Percentiles rank a stretch among this genome's conserved stretches.
phyloP scores from a whole-genome alignment of 1,140 invertebrate genomes.

The Heliconius himera region DNA sequence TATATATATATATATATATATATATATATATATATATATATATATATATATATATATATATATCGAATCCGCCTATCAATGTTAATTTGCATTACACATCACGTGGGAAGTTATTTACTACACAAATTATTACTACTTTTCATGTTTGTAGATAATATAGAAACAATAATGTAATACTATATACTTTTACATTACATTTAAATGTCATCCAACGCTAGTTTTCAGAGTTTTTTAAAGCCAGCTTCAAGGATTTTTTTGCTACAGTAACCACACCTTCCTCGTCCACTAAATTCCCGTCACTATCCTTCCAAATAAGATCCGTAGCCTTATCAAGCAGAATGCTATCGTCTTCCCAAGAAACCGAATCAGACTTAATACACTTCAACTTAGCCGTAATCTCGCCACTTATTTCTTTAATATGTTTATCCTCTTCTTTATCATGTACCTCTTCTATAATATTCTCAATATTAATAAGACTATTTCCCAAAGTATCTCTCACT shows the following conservation, averaged over 20 bases:
- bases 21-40: no score
- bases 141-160: no score
- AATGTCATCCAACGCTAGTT: conserved; percentile 13
- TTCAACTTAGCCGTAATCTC: conserved; percentile 33
- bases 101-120: no score
- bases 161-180: no score
- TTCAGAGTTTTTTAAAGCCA: conserved; percentile 53
- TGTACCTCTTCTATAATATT: conserved; percentile 12
- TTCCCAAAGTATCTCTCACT: not conserved
- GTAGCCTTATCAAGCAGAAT: conserved; percentile 25
- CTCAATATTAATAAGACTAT: not conserved
- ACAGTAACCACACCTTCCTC: conserved; percentile 49
- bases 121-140: no score
- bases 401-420: conserved; percentile 33
- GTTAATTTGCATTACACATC: no score
- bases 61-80: no score
- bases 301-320: conserved; percentile 43
- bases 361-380: conserved; percentile 41
- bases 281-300: conserved; percentile 48
- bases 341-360: conserved; percentile 54
- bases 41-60: no score
- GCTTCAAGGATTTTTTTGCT: conserved; percentile 25
- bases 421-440: conserved; percentile 18
- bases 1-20: no score
- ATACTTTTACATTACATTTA: no score